These are phyloP conservation scores for Rutilus rutilus DNA, from an alignment of 2,113 vertebrate species.

Conservation along the genomic window DNA sequence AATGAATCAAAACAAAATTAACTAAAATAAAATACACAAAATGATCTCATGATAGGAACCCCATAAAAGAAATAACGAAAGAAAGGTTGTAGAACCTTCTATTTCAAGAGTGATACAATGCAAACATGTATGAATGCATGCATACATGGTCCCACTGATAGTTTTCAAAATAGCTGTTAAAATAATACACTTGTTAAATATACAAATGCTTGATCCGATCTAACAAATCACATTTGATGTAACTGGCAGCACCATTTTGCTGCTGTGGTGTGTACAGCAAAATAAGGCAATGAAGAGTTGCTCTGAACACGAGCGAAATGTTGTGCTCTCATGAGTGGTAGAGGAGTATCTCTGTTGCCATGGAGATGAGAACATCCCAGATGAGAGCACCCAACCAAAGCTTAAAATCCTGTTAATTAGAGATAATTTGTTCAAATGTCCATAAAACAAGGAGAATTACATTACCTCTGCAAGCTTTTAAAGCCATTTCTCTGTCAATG, in stretches of 20 bases:
- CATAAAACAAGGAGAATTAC: slow-evolving; percentile 13
- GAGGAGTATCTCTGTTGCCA: slow-evolving; percentile 60
- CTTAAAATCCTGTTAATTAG: slow-evolving; percentile 45
- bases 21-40: too few species aligned
- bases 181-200: background rate
- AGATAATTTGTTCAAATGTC: slow-evolving; percentile 45
- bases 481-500: background rate
- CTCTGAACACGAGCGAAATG: slow-evolving; percentile 42
- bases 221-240: background rate
- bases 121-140: background rate
- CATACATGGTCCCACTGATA: background rate
- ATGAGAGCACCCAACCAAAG: slow-evolving; percentile 38
- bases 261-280: slow-evolving; percentile 13
- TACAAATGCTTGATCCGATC: background rate
- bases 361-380: slow-evolving; percentile 56
- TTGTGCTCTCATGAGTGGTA: slow-evolving; percentile 44
- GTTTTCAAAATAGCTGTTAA: background rate
- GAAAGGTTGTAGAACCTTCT: too few species aligned
- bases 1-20: too few species aligned
- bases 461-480: background rate
- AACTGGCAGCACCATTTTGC: slow-evolving; percentile 19
- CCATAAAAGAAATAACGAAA: too few species aligned
- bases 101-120: too few species aligned
- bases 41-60: too few species aligned
- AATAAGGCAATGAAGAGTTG: background rate